Evolutionary conservation across 2,113 vertebrate genomes (phyloP).

Genomic region (Mustelus asterias): DNA sequence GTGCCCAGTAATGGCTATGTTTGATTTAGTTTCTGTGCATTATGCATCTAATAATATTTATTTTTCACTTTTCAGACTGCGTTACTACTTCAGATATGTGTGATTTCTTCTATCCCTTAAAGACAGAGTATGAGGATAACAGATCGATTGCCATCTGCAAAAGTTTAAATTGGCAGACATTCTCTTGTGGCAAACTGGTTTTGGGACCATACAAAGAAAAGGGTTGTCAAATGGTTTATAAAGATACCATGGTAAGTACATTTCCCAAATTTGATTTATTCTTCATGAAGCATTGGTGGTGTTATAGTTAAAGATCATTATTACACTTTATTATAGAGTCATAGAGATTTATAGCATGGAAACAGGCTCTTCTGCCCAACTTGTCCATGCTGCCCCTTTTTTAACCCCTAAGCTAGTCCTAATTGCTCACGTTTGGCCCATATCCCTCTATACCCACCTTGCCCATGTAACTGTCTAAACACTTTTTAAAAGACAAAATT

Average conservation of each 20-base stretch:
- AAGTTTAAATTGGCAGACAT: constrained; percentile 51
- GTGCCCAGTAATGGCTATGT: not conserved
- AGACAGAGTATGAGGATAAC: constrained; percentile 38
- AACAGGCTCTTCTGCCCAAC: too few species aligned
- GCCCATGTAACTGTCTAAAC: too few species aligned
- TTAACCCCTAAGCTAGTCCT: too few species aligned
- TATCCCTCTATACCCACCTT: too few species aligned
- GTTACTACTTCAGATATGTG: constrained; percentile 43
- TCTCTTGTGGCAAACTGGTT: constrained; percentile 60
- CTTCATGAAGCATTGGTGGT: not conserved
- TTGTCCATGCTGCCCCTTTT: too few species aligned
- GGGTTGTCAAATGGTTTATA: constrained; percentile 55
- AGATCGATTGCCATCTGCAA: constrained; percentile 53
- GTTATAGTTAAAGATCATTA: not conserved
- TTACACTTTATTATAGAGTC: not conserved
- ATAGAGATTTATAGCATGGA: too few species aligned
- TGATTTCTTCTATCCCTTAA: constrained; percentile 41
- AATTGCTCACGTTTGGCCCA: too few species aligned
- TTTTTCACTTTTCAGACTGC: constrained; percentile 53
- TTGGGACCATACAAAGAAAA: constrained; percentile 63
- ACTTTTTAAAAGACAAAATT: too few species aligned
- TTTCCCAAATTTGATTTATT: not conserved
- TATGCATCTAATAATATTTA: not conserved
- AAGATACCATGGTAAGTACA: constrained; percentile 58
- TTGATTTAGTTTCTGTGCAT: not conserved